Evolutionary conservation across 2,113 vertebrate genomes (phyloP), one percentile per base, ranked within the genome.

Genomic region (Nesogale talazaci): DNA sequence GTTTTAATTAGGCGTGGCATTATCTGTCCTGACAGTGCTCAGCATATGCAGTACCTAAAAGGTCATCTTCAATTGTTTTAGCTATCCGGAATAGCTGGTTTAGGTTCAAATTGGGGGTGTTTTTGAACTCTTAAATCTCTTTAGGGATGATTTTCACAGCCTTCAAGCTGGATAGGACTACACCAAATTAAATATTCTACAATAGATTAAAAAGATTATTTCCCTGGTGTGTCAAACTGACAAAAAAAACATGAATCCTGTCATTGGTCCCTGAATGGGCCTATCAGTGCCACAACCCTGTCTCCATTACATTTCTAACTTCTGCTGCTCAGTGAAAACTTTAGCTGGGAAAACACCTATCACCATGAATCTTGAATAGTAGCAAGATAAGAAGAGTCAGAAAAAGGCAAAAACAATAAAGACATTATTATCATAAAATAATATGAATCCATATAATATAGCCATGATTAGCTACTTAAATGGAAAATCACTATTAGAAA

Each of bases 171-270:
- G 98, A 98, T 98, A 98, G 98, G 97, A 97, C 98, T 98, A 98
- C 97, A 98, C 98, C 98, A 98, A 99, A 98, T 99, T 98, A 99
- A 99, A 99, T 98, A 98, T 98, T 98, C 97, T 98, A 97, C 96
- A 98, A 97, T 98, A 98, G 98, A 99, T 99, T 99, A 99, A 99
- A 99, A 98, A 98, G 98, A 98, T 99, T 99, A 99, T 99, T 99
- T 99, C 98, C 99, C 99, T 97, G 97, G 98, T 98, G 98, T 98
- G 98, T 96, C 31, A 91, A 91, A 94, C 95, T 98, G 97, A 97
- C 97, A 98, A 90, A 97, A n/a, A n/a, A 96, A 97, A 96, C 77
- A 91, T 95, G 96, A 97, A 97, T 96, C 94, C 94, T 98, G 36
- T 85, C 74, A 75, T 83, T 97, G 91, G 65, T 72, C 57, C 10